These are phyloP conservation scores for Patella depressa DNA, from an alignment of 2,888 invertebrate genomes.

Conservation along the genomic window DNA sequence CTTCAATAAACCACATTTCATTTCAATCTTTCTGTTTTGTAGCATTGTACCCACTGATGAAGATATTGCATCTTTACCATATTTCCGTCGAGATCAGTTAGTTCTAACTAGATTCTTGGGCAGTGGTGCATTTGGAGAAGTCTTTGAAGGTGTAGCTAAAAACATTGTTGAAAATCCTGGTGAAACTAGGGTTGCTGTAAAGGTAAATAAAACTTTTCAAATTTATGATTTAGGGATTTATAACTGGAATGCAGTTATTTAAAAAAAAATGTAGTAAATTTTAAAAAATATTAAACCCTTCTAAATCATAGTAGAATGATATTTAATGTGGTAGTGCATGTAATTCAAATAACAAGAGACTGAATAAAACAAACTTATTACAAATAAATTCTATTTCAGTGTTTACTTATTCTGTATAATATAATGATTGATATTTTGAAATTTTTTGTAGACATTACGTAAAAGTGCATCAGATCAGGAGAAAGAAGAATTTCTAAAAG, in stretches of 20 bases:
- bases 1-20: too few species aligned
- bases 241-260: neutral
- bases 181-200: slow-evolving; percentile 67
- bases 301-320: too few species aligned
- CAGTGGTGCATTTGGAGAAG: slow-evolving; percentile 97
- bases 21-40: slow-evolving; percentile 23
- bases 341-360: too few species aligned
- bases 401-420: too few species aligned
- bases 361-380: too few species aligned
- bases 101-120: slow-evolving; percentile 90
- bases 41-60: slow-evolving; percentile 78
- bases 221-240: neutral
- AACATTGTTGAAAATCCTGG: slow-evolving; percentile 56
- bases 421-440: neutral
- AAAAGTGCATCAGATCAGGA: slow-evolving; percentile 92
- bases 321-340: too few species aligned
- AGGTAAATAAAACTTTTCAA: slow-evolving; percentile 48
- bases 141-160: slow-evolving; percentile 88
- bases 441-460: slow-evolving; percentile 80
- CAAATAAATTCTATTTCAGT: too few species aligned
- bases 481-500: slow-evolving; percentile 93
- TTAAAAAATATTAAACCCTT: too few species aligned
- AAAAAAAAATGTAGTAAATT: too few species aligned
- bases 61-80: slow-evolving; percentile 84
- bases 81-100: slow-evolving; percentile 88